phyloP scores from a whole-genome alignment of 2,113 vertebrate genomes.

The Phycodurus eques region DNA sequence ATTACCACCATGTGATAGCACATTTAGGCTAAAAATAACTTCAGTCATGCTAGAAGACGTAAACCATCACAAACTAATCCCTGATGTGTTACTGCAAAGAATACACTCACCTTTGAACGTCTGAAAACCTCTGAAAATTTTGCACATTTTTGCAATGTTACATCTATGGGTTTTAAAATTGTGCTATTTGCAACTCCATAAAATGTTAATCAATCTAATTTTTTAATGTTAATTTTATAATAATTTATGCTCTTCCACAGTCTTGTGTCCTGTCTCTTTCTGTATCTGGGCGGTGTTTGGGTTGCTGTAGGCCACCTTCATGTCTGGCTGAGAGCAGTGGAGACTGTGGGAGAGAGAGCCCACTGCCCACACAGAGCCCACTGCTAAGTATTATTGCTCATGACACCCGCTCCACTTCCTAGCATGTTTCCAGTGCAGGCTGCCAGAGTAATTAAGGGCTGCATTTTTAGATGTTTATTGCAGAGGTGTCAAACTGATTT shows the following conservation, averaged over 20 bases:
- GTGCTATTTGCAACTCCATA: neutral
- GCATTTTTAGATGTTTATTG: neutral
- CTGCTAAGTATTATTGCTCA: constrained; percentile 45
- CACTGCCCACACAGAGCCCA: constrained; percentile 23
- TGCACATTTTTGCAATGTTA: neutral
- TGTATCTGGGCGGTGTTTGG: neutral
- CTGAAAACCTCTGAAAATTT: neutral
- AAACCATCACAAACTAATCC: neutral
- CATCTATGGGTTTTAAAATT: neutral
- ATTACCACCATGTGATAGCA: constrained; percentile 4
- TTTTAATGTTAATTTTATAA: neutral
- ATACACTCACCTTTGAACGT: neutral
- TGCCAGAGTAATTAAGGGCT: constrained; percentile 24
- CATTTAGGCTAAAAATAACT: constrained; percentile 6
- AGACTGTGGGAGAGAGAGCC: constrained; percentile 29
- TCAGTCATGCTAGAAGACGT: neutral
- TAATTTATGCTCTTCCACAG: neutral
- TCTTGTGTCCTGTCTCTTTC: neutral
- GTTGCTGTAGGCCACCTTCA: neutral
- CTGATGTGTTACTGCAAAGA: neutral
- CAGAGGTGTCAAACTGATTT: no score
- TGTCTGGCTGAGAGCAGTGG: constrained; percentile 28
- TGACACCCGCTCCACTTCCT: constrained; percentile 32
- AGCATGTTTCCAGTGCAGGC: constrained; percentile 40
- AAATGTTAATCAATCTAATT: neutral